Evolutionary conservation across 2,797 vertebrate genomes (phyloP).

Genomic region (Trachops cirrhosus): DNA sequence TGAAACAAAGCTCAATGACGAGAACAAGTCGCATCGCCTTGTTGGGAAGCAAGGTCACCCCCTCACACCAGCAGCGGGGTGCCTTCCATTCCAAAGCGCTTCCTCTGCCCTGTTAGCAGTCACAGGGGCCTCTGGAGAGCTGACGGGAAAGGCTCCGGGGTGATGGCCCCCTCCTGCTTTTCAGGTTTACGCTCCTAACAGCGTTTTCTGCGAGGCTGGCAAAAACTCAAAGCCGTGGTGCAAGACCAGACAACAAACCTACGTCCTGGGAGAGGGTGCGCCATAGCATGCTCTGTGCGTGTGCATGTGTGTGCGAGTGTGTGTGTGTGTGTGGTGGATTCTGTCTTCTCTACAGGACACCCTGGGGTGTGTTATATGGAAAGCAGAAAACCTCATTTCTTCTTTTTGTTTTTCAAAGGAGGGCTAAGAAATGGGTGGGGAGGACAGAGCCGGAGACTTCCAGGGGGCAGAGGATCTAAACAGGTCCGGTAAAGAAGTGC

Average conservation of each 20-base stretch:
- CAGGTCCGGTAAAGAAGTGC: neutral
- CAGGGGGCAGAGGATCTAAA: neutral
- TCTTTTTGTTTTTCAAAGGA: neutral
- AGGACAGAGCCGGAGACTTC: neutral
- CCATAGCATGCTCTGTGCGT: neutral
- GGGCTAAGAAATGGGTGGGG: neutral
- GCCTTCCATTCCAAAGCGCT: neutral
- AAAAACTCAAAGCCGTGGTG: constrained; percentile 17
- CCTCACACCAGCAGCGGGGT: neutral
- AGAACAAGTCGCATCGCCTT: neutral
- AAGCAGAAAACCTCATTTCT: neutral
- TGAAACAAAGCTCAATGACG: neutral
- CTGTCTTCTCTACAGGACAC: neutral
- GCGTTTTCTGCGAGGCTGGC: constrained; percentile 13
- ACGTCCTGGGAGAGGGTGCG: neutral
- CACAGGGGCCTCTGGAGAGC: neutral
- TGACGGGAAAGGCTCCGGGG: constrained; percentile 21
- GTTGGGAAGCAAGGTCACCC: neutral
- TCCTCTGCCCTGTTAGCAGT: constrained; percentile 11
- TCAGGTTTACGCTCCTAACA: neutral
- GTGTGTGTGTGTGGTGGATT: neutral
- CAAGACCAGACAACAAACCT: neutral
- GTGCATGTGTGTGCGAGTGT: neutral
- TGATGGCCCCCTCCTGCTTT: constrained; percentile 44
- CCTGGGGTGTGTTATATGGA: neutral